phyloP scores from a whole-genome alignment of 2,888 invertebrate genomes.

The Agrochola circellaris region DNA sequence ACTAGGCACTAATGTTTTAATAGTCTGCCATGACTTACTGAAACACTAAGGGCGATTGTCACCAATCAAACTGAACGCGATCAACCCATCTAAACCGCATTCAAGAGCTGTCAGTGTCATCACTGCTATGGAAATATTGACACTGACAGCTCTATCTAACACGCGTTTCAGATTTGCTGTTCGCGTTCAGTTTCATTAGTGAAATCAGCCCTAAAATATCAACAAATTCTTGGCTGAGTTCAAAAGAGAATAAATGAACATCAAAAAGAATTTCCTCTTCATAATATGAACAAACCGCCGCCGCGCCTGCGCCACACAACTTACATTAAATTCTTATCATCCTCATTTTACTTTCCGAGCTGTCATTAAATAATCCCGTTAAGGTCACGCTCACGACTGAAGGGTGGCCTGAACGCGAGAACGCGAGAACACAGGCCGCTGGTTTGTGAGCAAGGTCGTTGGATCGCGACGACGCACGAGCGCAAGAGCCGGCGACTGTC shows the following conservation, averaged over 20 bases:
- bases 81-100: too few relatives aligned
- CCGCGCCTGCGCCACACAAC: slow-evolving; percentile 44
- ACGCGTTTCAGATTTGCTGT: too few relatives aligned
- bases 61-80: too few relatives aligned
- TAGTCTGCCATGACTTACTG: background rate
- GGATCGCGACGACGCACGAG: slow-evolving; percentile 53
- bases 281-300: slow-evolving; percentile 39
- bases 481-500: slow-evolving; percentile 62
- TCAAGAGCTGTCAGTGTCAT: too few relatives aligned
- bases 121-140: too few relatives aligned
- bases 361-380: slow-evolving; percentile 73
- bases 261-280: slow-evolving; percentile 26
- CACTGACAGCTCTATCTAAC: too few relatives aligned
- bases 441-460: slow-evolving; percentile 58
- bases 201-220: background rate
- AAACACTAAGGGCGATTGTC: background rate
- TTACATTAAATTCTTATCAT: slow-evolving; percentile 62
- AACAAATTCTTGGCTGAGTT: background rate
- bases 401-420: slow-evolving; percentile 56
- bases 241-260: background rate
- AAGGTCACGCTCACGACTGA: slow-evolving; percentile 50
- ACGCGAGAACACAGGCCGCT: slow-evolving; percentile 2
- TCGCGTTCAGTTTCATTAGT: too few relatives aligned
- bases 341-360: slow-evolving; percentile 57
- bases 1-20: background rate